Evolutionary conservation across 2,797 vertebrate genomes (phyloP).

Genomic region (Acridotheres tristis): DNA sequence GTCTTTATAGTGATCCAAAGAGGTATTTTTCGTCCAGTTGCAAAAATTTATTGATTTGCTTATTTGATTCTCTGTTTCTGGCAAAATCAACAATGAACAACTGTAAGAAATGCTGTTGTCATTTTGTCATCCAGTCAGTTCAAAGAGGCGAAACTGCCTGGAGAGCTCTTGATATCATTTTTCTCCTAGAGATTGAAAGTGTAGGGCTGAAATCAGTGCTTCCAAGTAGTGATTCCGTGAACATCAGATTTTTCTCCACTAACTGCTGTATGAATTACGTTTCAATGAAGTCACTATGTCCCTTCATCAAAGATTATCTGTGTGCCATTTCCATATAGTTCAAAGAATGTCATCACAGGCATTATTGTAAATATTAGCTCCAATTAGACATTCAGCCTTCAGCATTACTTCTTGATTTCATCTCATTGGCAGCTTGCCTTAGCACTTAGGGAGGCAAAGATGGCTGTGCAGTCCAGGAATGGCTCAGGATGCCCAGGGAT

Average conservation of each 20-base stretch:
- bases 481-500: not conserved
- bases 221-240: not conserved
- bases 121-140: not conserved
- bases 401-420: accelerated
- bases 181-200: not conserved
- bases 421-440: not conserved
- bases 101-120: not conserved
- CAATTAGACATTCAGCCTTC: not conserved
- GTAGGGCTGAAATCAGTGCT: not conserved
- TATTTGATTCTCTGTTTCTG: not conserved
- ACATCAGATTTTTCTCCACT: not conserved
- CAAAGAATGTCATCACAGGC: not conserved
- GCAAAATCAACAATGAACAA: not conserved
- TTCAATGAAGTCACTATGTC: not conserved
- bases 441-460: not conserved
- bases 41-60: not conserved
- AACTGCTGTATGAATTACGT: not conserved
- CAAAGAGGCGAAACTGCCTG: not conserved
- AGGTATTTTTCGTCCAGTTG: not conserved
- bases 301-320: not conserved
- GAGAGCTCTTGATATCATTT: not conserved
- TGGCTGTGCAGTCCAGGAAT: not conserved
- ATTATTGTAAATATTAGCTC: not conserved
- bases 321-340: not conserved
- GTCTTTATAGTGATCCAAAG: not conserved